Conservation (phyloP, 2,113 vertebrate genomes). For the Clarias macrocephalus region DNA sequence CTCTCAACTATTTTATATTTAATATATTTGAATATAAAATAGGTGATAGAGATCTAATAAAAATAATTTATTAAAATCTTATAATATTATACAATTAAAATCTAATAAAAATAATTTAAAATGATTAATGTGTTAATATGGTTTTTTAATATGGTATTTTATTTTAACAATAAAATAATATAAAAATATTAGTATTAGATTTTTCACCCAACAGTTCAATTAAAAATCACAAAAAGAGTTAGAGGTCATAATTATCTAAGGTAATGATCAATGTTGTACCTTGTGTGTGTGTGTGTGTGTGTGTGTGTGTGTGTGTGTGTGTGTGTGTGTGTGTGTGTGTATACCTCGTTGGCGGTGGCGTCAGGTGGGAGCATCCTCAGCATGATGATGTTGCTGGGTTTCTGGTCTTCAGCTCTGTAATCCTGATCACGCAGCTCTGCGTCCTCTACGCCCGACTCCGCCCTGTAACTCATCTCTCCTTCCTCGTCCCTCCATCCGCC, state of each 20-base stretch:
- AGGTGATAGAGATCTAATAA: too few relatives aligned
- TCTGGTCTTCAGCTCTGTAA: conserved; percentile 83
- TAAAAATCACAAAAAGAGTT: not conserved
- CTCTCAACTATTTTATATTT: too few relatives aligned
- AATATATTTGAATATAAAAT: too few relatives aligned
- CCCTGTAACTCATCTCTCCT: conserved; percentile 45
- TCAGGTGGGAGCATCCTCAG: conserved; percentile 86
- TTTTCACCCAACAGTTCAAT: not conserved
- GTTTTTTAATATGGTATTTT: too few relatives aligned
- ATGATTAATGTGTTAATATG: not conserved
- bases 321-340: not conserved
- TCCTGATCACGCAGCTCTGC: conserved; percentile 85
- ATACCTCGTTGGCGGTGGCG: conserved; percentile 84
- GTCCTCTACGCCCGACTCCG: conserved; percentile 63
- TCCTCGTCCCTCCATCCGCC: conserved; percentile 52
- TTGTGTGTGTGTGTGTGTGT: not conserved
- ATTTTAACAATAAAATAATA: not conserved
- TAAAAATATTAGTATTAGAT: not conserved
- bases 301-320: not conserved
- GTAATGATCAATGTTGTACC: not conserved
- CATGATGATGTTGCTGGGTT: conserved; percentile 92
- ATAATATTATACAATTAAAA: too few relatives aligned
- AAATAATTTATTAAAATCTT: too few relatives aligned
- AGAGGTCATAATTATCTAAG: not conserved
- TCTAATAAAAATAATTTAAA: too few relatives aligned